Percentiles rank a stretch among this genome's conserved stretches.
These are phyloP conservation scores for Tiliqua scincoides DNA, from an alignment of 2,113 vertebrate genomes.

Conservation along the genomic window DNA sequence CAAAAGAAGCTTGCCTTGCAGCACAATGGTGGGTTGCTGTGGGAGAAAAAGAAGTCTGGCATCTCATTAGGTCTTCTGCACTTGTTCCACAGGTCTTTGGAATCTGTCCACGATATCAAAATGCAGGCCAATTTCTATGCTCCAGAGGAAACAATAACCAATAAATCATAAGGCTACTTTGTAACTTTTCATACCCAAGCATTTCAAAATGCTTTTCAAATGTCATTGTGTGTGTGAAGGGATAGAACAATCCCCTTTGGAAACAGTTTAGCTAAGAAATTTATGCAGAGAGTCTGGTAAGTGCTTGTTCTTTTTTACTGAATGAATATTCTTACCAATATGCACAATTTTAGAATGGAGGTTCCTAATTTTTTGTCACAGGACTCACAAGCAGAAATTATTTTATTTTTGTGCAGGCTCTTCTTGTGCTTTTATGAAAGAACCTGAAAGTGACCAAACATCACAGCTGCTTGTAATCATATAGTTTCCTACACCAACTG, in stretches of 20 bases:
- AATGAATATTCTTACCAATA: not conserved
- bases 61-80: not conserved
- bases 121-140: not conserved
- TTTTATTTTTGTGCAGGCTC: not conserved
- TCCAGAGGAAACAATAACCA: constrained; percentile 21
- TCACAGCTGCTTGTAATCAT: not conserved
- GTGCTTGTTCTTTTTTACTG: not conserved
- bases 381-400: not conserved
- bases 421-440: not conserved
- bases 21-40: not conserved
- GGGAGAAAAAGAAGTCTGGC: not conserved
- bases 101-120: not conserved
- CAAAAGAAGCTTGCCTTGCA: not conserved
- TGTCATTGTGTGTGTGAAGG: constrained; percentile 14
- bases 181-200: constrained; percentile 35
- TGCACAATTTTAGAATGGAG: not conserved
- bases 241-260: not conserved
- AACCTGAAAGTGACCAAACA: not conserved
- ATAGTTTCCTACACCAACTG: too few species aligned
- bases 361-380: not conserved
- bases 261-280: constrained; percentile 17
- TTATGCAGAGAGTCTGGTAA: not conserved
- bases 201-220: not conserved
- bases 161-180: constrained; percentile 40
- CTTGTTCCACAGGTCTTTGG: not conserved